phyloP scores from a whole-genome alignment of 2,113 vertebrate species.

The Struthio camelus region DNA sequence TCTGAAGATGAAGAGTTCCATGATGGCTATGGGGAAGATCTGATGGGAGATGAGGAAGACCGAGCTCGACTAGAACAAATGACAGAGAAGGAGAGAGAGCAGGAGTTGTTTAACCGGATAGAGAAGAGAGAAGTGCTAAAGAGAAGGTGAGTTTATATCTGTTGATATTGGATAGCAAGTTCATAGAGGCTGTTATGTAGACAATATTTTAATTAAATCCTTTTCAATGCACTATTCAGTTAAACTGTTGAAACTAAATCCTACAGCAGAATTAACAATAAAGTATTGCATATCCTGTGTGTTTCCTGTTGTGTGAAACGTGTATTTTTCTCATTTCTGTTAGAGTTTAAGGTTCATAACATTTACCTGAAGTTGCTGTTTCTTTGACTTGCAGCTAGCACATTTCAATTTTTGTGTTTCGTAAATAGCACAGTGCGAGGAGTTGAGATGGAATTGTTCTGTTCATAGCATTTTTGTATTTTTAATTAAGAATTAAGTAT shows the following conservation, averaged over 20 bases:
- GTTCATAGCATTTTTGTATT: neutral
- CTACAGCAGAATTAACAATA: neutral
- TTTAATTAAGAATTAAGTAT: neutral
- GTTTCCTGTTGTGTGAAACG: neutral
- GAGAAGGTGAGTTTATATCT: conserved; percentile 83
- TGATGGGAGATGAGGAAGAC: conserved; percentile 98
- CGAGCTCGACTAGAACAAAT: conserved; percentile 95
- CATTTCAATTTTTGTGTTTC: neutral
- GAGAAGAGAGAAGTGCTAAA: conserved; percentile 98
- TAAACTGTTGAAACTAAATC: neutral
- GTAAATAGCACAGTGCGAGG: neutral
- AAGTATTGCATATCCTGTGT: neutral
- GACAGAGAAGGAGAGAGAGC: conserved; percentile 97
- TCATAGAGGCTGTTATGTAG: neutral
- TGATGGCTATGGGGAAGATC: conserved; percentile 95
- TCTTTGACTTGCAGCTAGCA: neutral
- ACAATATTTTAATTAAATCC: neutral
- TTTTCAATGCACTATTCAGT: neutral
- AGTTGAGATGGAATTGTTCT: neutral
- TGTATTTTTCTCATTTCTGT: neutral
- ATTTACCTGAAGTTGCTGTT: neutral
- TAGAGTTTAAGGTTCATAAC: no score
- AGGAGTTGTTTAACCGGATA: conserved; percentile 97
- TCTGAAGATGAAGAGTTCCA: conserved; percentile 97
- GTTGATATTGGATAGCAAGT: neutral